Percentiles rank a stretch among this genome's conserved stretches.
Conservation (phyloP, 2,113 vertebrate species). For the Leucopternis melanops region DNA sequence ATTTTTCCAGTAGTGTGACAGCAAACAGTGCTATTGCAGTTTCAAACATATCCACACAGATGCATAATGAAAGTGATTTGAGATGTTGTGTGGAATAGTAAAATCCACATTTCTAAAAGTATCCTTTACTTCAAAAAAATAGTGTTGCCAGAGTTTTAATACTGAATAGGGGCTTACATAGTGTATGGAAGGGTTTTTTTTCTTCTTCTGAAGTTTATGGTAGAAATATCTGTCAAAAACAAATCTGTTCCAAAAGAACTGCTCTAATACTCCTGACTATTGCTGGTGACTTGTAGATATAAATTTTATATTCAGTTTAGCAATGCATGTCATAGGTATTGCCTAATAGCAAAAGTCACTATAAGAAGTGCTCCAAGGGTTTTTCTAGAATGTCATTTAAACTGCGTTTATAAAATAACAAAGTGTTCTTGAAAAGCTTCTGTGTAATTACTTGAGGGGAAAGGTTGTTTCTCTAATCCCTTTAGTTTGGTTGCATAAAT, state of each 20-base stretch:
- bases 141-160: background rate
- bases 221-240: background rate
- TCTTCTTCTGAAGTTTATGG: background rate
- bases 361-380: background rate
- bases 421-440: background rate
- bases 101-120: background rate
- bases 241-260: background rate
- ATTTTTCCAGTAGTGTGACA: background rate
- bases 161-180: background rate
- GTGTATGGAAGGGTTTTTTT: background rate
- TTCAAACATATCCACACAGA: background rate
- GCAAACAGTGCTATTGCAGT: background rate
- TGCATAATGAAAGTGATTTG: background rate
- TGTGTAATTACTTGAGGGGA: background rate
- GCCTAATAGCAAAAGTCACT: background rate
- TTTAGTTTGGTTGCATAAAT: background rate
- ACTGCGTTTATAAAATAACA: background rate
- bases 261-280: background rate
- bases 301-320: background rate
- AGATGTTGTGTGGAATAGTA: background rate
- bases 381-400: background rate
- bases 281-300: background rate
- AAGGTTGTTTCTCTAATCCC: slow-evolving; percentile 3
- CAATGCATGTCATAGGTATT: background rate
- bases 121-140: background rate